Evolutionary conservation across 1,140 invertebrate genomes (phyloP).

Genomic region (Scaptodrosophila lebanonensis): DNA sequence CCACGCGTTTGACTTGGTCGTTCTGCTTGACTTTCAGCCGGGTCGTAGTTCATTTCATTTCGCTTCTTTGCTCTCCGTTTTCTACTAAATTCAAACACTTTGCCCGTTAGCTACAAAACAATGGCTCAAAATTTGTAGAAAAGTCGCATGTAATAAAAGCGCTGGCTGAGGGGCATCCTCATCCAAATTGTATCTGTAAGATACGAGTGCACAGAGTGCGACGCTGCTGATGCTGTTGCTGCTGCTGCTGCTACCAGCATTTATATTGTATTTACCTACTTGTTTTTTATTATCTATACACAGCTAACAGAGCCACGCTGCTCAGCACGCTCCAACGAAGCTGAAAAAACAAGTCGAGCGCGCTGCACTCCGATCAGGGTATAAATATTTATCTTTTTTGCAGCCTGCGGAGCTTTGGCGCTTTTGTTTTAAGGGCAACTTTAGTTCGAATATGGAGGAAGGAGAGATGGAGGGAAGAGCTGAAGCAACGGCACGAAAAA

Average conservation of each 20-base stretch:
- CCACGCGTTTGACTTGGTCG: conserved; percentile 13
- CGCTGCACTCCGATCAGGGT: conserved; percentile 69
- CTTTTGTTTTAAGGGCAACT: conserved; percentile 71
- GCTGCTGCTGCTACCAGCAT: conserved; percentile 56
- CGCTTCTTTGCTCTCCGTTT: conserved; percentile 72
- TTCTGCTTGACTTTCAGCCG: conserved; percentile 27
- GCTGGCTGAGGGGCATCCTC: conserved; percentile 49
- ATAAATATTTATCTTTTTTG: conserved; percentile 75
- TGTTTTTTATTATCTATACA: conserved; percentile 73
- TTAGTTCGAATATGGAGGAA: conserved; percentile 32
- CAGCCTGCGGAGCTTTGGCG: conserved; percentile 28
- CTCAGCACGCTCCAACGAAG: conserved; percentile 69
- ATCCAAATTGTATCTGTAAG: conserved; percentile 69
- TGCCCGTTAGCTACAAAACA: conserved; percentile 63
- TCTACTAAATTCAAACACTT: conserved; percentile 71
- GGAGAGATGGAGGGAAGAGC: not conserved
- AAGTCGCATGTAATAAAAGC: conserved; percentile 74
- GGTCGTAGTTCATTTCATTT: conserved; percentile 71
- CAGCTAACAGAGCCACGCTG: conserved; percentile 23
- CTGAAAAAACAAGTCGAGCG: conserved; percentile 75
- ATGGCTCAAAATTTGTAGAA: conserved; percentile 73
- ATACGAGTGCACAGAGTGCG: conserved; percentile 36
- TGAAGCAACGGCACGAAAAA: conserved; percentile 47
- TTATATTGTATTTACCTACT: conserved; percentile 76
- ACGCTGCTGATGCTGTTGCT: not conserved